Percentiles rank a stretch among this genome's conserved stretches.
Conservation (phyloP, 53 echinoderm and acorn worm species). For the Holothuria scabra region DNA sequence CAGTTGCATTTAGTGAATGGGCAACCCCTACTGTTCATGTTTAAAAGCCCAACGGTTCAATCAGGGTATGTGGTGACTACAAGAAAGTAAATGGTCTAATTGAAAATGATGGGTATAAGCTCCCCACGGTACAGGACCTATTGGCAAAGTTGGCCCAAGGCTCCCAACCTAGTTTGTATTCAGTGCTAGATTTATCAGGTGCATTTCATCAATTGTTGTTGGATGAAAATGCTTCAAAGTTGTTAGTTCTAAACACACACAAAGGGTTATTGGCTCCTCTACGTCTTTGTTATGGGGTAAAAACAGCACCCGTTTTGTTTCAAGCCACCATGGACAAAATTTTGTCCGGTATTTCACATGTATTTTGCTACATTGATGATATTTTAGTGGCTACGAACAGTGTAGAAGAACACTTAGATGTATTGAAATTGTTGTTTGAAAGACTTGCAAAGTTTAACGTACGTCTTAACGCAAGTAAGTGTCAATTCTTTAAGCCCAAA, state of each 20-base stretch:
- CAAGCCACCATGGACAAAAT: conserved; percentile 40
- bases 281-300: conserved; percentile 51
- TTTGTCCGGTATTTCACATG: conserved; percentile 14
- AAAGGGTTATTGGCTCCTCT: conserved; percentile 25
- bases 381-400: conserved; percentile 44
- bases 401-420: conserved; percentile 24
- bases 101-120: conserved; percentile 54
- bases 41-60: background rate
- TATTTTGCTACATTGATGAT: conserved; percentile 51
- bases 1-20: conserved; percentile 54
- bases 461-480: conserved; percentile 30
- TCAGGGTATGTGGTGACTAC: conserved; percentile 55
- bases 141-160: conserved; percentile 20
- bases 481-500: conserved; percentile 29
- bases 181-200: conserved; percentile 35
- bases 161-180: conserved; percentile 27
- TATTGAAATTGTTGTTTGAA: background rate
- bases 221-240: conserved; percentile 25
- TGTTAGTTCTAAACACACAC: conserved; percentile 56
- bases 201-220: conserved; percentile 32
- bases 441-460: conserved; percentile 1
- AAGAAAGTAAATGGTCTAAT: conserved; percentile 53
- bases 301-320: conserved; percentile 54
- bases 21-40: conserved; percentile 51
- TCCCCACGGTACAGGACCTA: conserved; percentile 18